Evolutionary conservation across 2,797 vertebrate species (phyloP), one percentile per base, ranked within the genome.

Genomic region (Parambassis ranga): DNA sequence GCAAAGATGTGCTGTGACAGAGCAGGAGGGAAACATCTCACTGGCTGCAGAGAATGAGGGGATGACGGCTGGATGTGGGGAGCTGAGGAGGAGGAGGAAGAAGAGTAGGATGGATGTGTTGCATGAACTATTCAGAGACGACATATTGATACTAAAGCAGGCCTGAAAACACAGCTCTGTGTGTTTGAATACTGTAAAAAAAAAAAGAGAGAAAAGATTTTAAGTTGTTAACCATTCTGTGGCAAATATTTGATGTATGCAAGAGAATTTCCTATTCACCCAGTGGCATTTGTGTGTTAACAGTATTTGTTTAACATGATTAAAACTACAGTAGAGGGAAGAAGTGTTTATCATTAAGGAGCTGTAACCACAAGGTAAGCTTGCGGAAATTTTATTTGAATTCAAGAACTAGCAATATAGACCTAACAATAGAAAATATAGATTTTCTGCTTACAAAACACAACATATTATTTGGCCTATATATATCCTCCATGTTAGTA

Each of bases 381-480:
- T 94, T 91, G 94, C 90, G 90, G 93, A 74, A 78, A 86, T 92
- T 95, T 94, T 96, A 95, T 96, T 96, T 93, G 84, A 93, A 90
- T 94, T 92, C 90, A 93, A 94, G 94, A 94, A 95, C 92, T 92
- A 92, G 93, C 89, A 94, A 92, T 83, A 59, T n/a, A n/a, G n/a
- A n/a, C n/a, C n/a, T n/a, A 69, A 75, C 81, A 86, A 85, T 93
- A 94, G 92, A 95, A 95, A 93, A 94, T 73, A 90, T 89, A 91
- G 72, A 87, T 87, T 81, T 89, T 91, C 87, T 77, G 87, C 76
- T 89, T 84, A 89, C 75, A 87, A 86, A 91, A 89, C 84, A 87
- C 79, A 80, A 86, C 79, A 86, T 71, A 89, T n/a, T 79, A 89
- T 70, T 84, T 69, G 58, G 64, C 50, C 73, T 80, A 61, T 52